Evolutionary conservation across 2,797 vertebrate species (phyloP).

Genomic region (Champsocephalus gunnari): DNA sequence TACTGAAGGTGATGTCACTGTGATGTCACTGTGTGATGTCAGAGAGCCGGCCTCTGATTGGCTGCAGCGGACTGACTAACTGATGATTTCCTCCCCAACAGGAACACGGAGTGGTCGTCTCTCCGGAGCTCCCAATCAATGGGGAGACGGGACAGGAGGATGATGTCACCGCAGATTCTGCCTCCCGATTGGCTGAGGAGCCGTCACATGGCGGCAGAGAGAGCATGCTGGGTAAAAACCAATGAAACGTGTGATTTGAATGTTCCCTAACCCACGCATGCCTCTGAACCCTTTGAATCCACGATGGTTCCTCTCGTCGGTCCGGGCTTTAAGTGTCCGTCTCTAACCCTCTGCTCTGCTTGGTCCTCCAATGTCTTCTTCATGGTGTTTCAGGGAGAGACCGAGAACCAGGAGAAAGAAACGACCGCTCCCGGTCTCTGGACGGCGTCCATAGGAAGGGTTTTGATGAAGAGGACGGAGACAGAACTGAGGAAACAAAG

Average conservation of each 20-base stretch:
- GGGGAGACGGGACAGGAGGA: constrained; percentile 79
- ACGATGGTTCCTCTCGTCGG: not conserved
- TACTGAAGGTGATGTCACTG: constrained; percentile 87
- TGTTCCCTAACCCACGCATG: too few species aligned
- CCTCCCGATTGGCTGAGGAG: constrained; percentile 69
- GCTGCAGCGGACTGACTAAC: too few species aligned
- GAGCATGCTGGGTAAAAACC: constrained; percentile 86
- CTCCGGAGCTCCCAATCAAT: constrained; percentile 84
- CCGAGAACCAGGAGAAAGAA: constrained; percentile 78
- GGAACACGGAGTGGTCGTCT: constrained; percentile 89
- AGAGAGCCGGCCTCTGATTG: not conserved
- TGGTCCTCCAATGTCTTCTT: constrained; percentile 84
- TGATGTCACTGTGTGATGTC: not conserved
- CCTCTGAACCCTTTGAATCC: too few species aligned
- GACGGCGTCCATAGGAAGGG: not conserved
- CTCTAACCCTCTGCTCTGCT: constrained; percentile 36
- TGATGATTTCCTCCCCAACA: constrained; percentile 55
- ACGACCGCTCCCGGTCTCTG: constrained; percentile 50
- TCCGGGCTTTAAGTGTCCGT: constrained; percentile 19
- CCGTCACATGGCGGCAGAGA: constrained; percentile 72
- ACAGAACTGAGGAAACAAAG: not conserved
- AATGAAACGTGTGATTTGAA: too few species aligned
- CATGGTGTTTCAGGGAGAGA: constrained; percentile 90
- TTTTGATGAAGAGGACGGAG: not conserved
- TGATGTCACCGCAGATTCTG: constrained; percentile 61